Evolutionary conservation across 1,140 invertebrate species (phyloP), one percentile per base, ranked within the genome.

Genomic region (Agrypnia vestita): DNA sequence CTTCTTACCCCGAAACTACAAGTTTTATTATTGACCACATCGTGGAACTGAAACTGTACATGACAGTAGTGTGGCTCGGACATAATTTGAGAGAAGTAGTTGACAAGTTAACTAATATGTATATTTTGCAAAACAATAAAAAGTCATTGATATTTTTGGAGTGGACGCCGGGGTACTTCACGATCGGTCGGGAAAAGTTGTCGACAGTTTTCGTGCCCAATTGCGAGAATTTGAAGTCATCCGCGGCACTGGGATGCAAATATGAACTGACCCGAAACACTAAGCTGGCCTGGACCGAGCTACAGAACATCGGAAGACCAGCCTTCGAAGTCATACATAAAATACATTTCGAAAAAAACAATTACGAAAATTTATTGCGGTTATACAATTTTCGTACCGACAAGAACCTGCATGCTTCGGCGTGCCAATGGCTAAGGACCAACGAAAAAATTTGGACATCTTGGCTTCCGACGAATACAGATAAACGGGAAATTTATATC

Each of bases 371-470:
- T 43, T 82, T 94, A 10, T 85, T 94, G 35, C 64, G 86, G 12
- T 81, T 89, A 17, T 91, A 91, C 82, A 86, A 86, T 67, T 75
- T 75, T 49, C 78, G 15, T 0, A 74, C 83, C 11, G 81, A 76
- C 4, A 72, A 80, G 1, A 84, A 76, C 9, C 85, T 91, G 10
- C 82, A 90, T 17, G 82, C 90, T 8, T 87, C 94, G 0, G 95
- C 95, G 0, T 96, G 95, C 84, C 84, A 90, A 10, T 96, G 95
- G 94, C 84, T 96, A 55, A 86, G 83, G 15, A 82, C 89, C 1
- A 91, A 94, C 84, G 85, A 88, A n/a, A 78, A 86, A 15, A 86
- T 87, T 1, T 91, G 93, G 86, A 82, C 83, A 0, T 80, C 84
- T 8, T 95, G 94, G 94, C 86, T 91, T 69, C 91, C 90, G 0